A percentile compares a stretch with the other conserved stretches of the same genome.
Conservation (phyloP, 2,797 vertebrate species). For the Paratrypauchen microcephalus region DNA sequence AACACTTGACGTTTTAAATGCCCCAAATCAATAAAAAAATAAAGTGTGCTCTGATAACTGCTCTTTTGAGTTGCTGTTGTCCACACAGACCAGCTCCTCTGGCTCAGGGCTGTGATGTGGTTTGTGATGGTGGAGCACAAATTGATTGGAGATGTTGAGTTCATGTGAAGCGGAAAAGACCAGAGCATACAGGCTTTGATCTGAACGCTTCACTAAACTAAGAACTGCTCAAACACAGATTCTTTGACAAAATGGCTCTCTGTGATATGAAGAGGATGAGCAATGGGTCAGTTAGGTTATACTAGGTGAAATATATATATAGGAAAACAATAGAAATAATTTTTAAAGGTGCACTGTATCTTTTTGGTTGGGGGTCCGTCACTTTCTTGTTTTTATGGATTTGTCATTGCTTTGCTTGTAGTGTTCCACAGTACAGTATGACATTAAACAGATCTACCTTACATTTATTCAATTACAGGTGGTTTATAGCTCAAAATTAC, state of each 20-base stretch:
- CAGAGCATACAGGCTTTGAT: conserved; percentile 26
- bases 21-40: not conserved
- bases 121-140: conserved; percentile 6
- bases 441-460: too few species aligned
- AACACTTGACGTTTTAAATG: not conserved
- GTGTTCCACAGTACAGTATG: too few species aligned
- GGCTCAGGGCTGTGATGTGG: conserved; percentile 25
- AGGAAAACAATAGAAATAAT: not conserved
- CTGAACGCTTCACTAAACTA: conserved; percentile 20
- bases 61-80: conserved; percentile 12
- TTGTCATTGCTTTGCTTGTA: too few species aligned
- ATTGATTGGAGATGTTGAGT: conserved; percentile 28
- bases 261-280: not conserved
- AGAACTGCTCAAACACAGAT: not conserved
- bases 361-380: too few species aligned
- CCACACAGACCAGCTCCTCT: conserved; percentile 9
- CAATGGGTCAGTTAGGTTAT: not conserved
- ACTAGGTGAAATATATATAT: not conserved
- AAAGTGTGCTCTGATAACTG: conserved; percentile 18
- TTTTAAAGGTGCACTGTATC: not conserved
- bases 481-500: too few species aligned
- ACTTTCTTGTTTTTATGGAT: too few species aligned
- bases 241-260: not conserved
- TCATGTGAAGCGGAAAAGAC: conserved; percentile 29
- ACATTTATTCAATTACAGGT: too few species aligned